Percentiles rank a stretch among this genome's conserved stretches.
Conservation (phyloP, 2,888 invertebrate species). For the Cetonia aurata region DNA sequence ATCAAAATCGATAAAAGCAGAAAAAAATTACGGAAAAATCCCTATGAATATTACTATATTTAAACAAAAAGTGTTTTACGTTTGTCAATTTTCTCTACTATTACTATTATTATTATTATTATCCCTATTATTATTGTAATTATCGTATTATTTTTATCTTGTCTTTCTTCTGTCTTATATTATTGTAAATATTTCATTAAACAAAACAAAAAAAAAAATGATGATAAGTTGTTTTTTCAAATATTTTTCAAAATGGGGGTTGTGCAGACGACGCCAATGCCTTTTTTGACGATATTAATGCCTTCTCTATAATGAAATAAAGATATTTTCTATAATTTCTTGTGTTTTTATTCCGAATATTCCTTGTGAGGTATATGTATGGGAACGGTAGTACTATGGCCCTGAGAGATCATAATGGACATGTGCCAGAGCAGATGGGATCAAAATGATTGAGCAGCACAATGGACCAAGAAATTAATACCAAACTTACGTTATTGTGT, state of each 20-base stretch:
- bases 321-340: slow-evolving; percentile 62
- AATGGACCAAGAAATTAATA: no score
- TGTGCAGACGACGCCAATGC: slow-evolving; percentile 56
- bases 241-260: slow-evolving; percentile 53
- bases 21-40: background rate
- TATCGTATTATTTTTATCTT: slow-evolving; percentile 29
- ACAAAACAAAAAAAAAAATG: slow-evolving; percentile 34
- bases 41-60: slow-evolving; percentile 11
- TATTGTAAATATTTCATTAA: slow-evolving; percentile 40
- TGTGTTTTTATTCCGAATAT: slow-evolving; percentile 34
- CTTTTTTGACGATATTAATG: slow-evolving; percentile 59
- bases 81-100: slow-evolving; percentile 25
- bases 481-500: no score
- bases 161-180: slow-evolving; percentile 29
- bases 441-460: no score
- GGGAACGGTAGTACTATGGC: no score
- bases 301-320: slow-evolving; percentile 62
- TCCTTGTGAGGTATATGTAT: no score
- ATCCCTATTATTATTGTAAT: background rate
- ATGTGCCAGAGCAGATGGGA: no score
- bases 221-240: slow-evolving; percentile 42
- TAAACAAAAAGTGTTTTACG: slow-evolving; percentile 28
- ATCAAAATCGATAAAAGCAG: slow-evolving; percentile 10
- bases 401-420: no score
- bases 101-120: no score